Base-by-base conservation (phyloP, 2,113 vertebrate species). In the Clinocottus analis region DNA sequence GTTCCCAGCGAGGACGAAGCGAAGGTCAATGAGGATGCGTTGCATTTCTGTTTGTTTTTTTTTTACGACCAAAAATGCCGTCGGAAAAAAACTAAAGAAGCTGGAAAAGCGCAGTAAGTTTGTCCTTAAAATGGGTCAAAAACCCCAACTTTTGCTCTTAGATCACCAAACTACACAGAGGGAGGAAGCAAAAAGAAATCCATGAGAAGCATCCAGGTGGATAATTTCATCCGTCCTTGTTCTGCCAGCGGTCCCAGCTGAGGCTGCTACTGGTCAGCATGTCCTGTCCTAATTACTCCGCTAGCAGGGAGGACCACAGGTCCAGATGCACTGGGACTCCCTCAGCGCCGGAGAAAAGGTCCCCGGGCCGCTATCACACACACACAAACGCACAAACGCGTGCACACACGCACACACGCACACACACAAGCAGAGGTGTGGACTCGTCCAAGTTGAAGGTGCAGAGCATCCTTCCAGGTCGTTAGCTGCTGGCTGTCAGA, bases 261-360 rank as follows among this genome's bases (percentile, higher is more conserved):
- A 88, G 77, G 70, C 80, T 70, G 82, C 43, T 51, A 72, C 80
- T 88, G 88, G 90, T 91, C 89, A 91, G 67, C 79, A 58, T 78
- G 90, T 86, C 90, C 84, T 89, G 89, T 88, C 88, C 92, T 91
- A 88, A 90, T 93, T 92, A 91, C 82, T 31, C 59, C 14, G 82
- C 75, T 65, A 79, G 75, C 81, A 77, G 86, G 73, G 71, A 85
- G 58, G 78, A 84, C 80, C 85, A 84, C 79, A 68, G 87, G 88
- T 61, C 82, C 82, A 85, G 77, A 86, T 87, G 87, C 58, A 83
- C 73, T 4, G 77, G 82, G 88, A 84, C 76, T 74, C 83, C 81
- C 41, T n/a, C 2, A 76, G 61, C 47, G 47, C 83, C 41, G 62
- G 49, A 85, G 79, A 56, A 73, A 80, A 74, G 37, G 80, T 23